Conservation (phyloP, 2,113 vertebrate genomes). For the Theropithecus gelada region DNA sequence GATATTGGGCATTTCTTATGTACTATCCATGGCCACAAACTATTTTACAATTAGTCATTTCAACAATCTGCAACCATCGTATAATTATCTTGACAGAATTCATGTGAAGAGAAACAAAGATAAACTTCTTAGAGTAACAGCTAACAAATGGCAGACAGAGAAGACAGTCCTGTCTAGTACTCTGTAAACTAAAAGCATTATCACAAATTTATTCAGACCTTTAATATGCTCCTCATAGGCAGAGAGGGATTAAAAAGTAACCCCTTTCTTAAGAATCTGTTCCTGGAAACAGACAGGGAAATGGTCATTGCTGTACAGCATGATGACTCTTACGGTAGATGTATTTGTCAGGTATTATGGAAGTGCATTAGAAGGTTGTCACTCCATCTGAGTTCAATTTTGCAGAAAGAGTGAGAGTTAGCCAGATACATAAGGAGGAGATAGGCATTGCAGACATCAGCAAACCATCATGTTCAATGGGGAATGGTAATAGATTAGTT, state of each 20-base stretch:
- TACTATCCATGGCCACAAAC: background rate
- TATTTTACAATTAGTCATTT: background rate
- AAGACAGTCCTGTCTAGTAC: background rate
- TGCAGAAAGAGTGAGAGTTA: background rate
- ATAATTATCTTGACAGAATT: background rate
- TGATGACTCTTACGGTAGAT: background rate
- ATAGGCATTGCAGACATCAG: background rate
- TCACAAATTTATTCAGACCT: background rate
- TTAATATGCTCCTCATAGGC: background rate
- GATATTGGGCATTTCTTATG: background rate
- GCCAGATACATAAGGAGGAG: background rate
- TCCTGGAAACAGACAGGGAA: slow-evolving; percentile 14
- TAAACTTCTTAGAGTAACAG: background rate
- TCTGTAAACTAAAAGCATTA: background rate
- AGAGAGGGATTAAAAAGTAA: background rate
- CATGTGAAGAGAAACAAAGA: background rate
- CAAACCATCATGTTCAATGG: background rate
- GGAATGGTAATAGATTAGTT: background rate
- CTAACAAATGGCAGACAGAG: background rate
- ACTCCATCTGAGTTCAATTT: background rate
- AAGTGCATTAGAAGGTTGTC: background rate
- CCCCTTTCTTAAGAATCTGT: background rate
- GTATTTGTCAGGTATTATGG: background rate
- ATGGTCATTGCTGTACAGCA: background rate
- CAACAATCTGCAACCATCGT: background rate